Base-by-base conservation (phyloP, 2,888 invertebrate species). In the Thecocarcelia acutangulata region DNA sequence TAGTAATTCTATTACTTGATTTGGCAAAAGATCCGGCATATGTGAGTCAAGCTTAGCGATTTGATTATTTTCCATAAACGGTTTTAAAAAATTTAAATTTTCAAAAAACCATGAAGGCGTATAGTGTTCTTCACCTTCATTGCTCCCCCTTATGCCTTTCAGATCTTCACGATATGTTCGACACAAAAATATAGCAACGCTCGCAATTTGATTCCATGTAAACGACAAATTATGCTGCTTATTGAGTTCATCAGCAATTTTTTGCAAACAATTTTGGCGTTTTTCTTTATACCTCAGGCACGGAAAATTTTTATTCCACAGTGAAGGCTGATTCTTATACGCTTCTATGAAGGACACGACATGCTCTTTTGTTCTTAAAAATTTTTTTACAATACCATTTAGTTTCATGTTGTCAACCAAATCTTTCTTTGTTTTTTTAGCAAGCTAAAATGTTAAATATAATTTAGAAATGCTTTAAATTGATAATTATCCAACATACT, bases 21-120 rank as follows among this genome's bases (percentile, higher is more conserved):
- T 50, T 33, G 72, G 72, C 9, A 56, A 56, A 9, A 81, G 33
- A 37, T 73, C 66, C 9, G 72, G 72, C 42, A 77, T n/a, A 66
- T 82, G 73, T 6, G 74, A 70, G 42, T 75, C 78, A 12, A 82
- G 42, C 63, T 82, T 82, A n/a, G 78, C 77, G 37, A 82, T 75
- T 42, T 58, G 66, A 61, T 82, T 82, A 61, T 74, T 78, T 61
- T 82, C 82, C 58, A 75, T 61, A 37, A 78, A 78, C n/a, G 78
- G 69, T 44, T 70, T 64, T 24, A 82, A 42, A 19, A 82, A 82
- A 4, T 78, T 15, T 59, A 82, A 52, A 13, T 78, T 33, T 33
- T 78, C 66, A 59, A 82, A 82, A 58, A 74, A 82, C 82, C 82
- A 82, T 12, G 40, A 79, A 19, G 78, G 46, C n/a, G 3, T 66